Base-by-base conservation (phyloP, 2,113 vertebrate species). In the Chaenocephalus aceratus region DNA sequence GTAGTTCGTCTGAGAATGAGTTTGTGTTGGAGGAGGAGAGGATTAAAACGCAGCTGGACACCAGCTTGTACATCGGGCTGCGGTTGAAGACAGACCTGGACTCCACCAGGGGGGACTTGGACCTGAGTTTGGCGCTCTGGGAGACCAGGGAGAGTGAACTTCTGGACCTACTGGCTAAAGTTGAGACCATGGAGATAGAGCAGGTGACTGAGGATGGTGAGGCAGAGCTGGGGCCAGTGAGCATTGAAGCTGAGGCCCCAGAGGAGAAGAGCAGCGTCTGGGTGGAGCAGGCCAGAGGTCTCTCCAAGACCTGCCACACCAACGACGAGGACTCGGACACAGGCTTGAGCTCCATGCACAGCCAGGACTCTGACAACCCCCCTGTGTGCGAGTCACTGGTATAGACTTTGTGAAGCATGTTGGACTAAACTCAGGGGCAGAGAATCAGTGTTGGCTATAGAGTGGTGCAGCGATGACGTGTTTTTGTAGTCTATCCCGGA, bases 291-390 rank as follows among this genome's bases (percentile, higher is more conserved):
- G 95, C 95, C 56, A 84, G 95, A n/a, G 95, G 93, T 51, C 88
- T 96, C 70, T 94, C 95, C 45, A 97, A 97, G 84, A 93, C 89
- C 79, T 93, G 94, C 49, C 89, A 91, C 5, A 93, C 92, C 5
- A 96, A 97, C 54, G 97, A 96, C 44, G 97, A 99, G 87, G 98
- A 99, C 88, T 99, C 98, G 12, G 98, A 99, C 87, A 99, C 98
- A 0, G 98, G 98, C 1, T 92, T 99, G 88, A 99, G 97, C 85
- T 99, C 97, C 26, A 99, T 99, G 98, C 97, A 99, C 94, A 99
- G 98, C 89, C 98, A 98, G 90, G 98, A 99, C 93, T 99, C 98
- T 0, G 98, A 99, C 90, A 97, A 96, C 23, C 69, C 94, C 0
- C 96, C 96, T 0, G 96, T 97, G 57, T 98, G 96, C 45, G 97